Percentiles rank a stretch among this genome's conserved stretches.
Conservation (phyloP, 35 echinoderm and acorn worm genomes). For the Ophioderma brevispina region DNA sequence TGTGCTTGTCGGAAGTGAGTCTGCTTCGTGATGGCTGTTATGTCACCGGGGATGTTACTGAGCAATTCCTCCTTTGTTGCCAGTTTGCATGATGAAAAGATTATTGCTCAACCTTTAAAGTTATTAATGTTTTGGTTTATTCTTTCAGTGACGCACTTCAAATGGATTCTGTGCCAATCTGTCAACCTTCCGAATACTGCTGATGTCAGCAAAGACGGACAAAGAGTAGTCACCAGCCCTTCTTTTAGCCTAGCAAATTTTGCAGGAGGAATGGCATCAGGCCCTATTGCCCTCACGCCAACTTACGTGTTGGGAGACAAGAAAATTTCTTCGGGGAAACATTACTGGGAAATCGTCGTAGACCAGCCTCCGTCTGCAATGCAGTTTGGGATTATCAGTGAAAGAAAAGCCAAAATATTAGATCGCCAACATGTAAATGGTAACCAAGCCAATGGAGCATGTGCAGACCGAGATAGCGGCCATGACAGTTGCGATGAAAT, state of each 20-base stretch:
- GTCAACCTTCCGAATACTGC: constrained; percentile 40
- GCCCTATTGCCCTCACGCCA: constrained; percentile 61
- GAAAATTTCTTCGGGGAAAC: constrained; percentile 60
- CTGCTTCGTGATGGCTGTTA: not conserved
- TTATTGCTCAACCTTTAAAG: too few relatives aligned
- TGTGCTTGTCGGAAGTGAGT: too few relatives aligned
- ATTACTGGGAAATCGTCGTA: constrained; percentile 88
- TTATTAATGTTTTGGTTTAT: not conserved
- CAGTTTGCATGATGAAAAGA: too few relatives aligned
- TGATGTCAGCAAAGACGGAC: constrained; percentile 67
- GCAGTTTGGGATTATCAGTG: constrained; percentile 73
- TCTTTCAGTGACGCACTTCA: constrained; percentile 62
- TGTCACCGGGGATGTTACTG: not conserved
- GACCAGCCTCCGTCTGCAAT: constrained; percentile 56
- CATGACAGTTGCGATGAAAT: constrained; percentile 93
- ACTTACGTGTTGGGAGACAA: constrained; percentile 72
- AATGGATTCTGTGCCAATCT: constrained; percentile 53
- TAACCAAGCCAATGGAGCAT: constrained; percentile 6
- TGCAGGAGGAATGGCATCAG: constrained; percentile 43
- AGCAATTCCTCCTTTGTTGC: too few relatives aligned
- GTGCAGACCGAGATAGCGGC: constrained; percentile 81
- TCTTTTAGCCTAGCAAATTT: constrained; percentile 27
- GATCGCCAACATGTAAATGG: constrained; percentile 35
- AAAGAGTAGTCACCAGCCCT: constrained; percentile 12
- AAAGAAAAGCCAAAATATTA: constrained; percentile 59